Percentiles rank a stretch among this genome's conserved stretches.
Evolutionary conservation across 1,140 invertebrate genomes (phyloP).

Genomic region (Lepidurus packardi): DNA sequence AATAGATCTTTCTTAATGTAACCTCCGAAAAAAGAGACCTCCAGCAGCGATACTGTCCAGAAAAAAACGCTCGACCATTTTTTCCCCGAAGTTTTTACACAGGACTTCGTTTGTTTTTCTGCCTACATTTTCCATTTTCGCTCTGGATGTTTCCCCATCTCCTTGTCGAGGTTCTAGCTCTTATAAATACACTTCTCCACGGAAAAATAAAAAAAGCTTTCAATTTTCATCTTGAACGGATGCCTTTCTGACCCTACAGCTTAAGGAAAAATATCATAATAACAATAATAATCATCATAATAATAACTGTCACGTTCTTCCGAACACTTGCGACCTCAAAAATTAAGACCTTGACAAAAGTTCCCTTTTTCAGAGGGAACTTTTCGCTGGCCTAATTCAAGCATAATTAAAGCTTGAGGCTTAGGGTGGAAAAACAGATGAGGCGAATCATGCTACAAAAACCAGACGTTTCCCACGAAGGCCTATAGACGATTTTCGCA

Average conservation of each 20-base stretch:
- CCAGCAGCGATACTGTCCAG: neutral
- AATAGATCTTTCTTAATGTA: neutral
- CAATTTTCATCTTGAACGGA: too few species aligned
- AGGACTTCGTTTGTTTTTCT: neutral
- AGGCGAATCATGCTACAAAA: neutral
- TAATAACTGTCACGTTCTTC: too few species aligned
- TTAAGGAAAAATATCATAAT: too few species aligned
- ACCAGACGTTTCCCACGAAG: slow-evolving; percentile 8
- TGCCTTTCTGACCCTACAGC: too few species aligned
- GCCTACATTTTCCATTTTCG: slow-evolving; percentile 5
- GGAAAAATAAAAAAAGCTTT: too few species aligned
- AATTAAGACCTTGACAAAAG: too few species aligned
- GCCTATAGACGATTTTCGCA: slow-evolving; percentile 4
- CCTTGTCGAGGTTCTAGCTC: neutral
- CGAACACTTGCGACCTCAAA: too few species aligned
- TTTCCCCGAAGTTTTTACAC: neutral
- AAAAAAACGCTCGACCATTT: neutral
- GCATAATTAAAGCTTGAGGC: neutral
- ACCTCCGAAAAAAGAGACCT: neutral
- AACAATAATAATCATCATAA: too few species aligned
- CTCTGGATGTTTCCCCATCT: neutral
- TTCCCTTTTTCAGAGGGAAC: too few species aligned
- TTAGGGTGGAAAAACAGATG: neutral
- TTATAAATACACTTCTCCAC: neutral
- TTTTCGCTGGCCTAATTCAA: too few species aligned